Conservation (phyloP, 2,113 vertebrate genomes). For the Cepphus grylle region DNA sequence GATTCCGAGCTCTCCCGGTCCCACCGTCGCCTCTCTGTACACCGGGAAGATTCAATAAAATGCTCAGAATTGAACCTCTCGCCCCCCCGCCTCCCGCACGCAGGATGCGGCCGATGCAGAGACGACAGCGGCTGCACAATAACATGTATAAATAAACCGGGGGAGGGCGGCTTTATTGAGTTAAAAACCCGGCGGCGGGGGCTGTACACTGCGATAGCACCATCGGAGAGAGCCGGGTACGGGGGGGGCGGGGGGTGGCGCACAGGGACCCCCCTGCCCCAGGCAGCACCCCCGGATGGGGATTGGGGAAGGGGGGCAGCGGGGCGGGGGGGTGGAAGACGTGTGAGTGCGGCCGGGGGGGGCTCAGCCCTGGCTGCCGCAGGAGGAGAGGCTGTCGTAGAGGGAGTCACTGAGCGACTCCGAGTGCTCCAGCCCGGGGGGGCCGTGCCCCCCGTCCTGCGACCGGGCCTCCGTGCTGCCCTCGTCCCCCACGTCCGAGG, state of each 20-base stretch:
- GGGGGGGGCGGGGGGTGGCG: neutral
- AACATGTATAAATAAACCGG: slow-evolving; percentile 59
- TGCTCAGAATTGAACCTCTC: slow-evolving; percentile 43
- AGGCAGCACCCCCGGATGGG: neutral
- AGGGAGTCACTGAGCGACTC: slow-evolving; percentile 94
- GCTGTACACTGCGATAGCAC: slow-evolving; percentile 66
- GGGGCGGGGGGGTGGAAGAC: neutral
- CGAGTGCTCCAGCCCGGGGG: slow-evolving; percentile 86
- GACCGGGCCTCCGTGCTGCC: slow-evolving; percentile 79
- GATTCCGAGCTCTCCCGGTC: slow-evolving; percentile 60
- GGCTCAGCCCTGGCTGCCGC: slow-evolving; percentile 91
- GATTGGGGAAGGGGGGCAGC: neutral
- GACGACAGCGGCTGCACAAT: slow-evolving; percentile 12
- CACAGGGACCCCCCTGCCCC: neutral
- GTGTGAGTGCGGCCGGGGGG: neutral
- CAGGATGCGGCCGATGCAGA: neutral
- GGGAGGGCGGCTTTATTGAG: neutral
- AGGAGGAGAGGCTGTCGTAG: slow-evolving; percentile 94
- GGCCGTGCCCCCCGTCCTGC: slow-evolving; percentile 79
- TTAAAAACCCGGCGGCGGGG: slow-evolving; percentile 7
- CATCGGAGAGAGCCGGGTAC: slow-evolving; percentile 1
- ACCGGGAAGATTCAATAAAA: slow-evolving; percentile 70
- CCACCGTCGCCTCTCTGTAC: slow-evolving; percentile 72
- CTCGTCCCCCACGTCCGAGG: slow-evolving; percentile 86
- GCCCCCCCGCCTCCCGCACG: neutral